A percentile compares a stretch with the other conserved stretches of the same genome.
Conservation (phyloP, 2,113 vertebrate genomes). For the Carassius carassius region DNA sequence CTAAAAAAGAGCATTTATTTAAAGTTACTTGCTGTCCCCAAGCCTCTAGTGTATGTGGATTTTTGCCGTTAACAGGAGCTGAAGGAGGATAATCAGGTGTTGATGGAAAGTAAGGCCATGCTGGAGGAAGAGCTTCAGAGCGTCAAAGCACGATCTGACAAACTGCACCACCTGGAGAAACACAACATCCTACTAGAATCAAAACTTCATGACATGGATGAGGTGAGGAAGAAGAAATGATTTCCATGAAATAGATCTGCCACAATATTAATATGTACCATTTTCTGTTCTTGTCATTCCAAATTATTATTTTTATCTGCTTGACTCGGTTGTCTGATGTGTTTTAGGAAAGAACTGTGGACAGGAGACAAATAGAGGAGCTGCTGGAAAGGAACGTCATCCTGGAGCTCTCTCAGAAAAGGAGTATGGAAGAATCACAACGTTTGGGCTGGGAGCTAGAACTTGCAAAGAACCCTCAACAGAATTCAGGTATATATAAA, state of each 20-base stretch:
- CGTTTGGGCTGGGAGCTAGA: conserved; percentile 98
- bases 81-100: conserved; percentile 97
- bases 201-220: conserved; percentile 95
- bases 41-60: background rate
- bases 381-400: conserved; percentile 96
- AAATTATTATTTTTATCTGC: background rate
- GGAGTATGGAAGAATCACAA: conserved; percentile 97
- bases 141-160: conserved; percentile 88
- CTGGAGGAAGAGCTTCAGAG: conserved; percentile 93
- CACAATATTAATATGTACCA: background rate
- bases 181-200: conserved; percentile 94
- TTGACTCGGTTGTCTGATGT: background rate
- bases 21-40: background rate
- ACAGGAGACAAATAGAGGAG: conserved; percentile 95
- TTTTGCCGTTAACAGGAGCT: conserved; percentile 80
- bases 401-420: conserved; percentile 97
- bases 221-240: conserved; percentile 72
- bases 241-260: background rate
- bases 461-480: conserved; percentile 85
- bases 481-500: conserved; percentile 74
- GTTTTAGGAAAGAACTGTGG: conserved; percentile 88
- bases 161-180: conserved; percentile 94
- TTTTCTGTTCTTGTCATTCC: background rate
- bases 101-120: conserved; percentile 97
- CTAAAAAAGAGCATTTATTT: background rate